phyloP scores from a whole-genome alignment of 1,140 invertebrate genomes.

The Archivesica marissinica region DNA sequence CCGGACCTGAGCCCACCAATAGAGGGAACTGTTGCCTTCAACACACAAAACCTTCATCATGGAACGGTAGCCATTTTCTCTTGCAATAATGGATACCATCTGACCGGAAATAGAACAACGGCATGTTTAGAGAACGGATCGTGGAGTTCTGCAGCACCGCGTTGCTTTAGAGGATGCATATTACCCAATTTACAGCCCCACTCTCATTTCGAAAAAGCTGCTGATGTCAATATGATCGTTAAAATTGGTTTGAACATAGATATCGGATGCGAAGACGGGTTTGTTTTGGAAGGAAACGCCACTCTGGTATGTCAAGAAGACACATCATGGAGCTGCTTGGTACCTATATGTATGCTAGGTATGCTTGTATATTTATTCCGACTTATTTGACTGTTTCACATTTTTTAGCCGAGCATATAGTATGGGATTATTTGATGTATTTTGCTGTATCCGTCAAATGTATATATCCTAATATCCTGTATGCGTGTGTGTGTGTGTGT shows the following conservation, averaged over 20 bases:
- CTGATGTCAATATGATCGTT: neutral
- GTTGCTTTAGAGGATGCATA: neutral
- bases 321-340: neutral
- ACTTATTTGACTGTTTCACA: neutral
- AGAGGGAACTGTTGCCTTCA: neutral
- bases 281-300: neutral
- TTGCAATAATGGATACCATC: neutral
- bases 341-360: conserved; percentile 3
- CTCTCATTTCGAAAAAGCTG: neutral
- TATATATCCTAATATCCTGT: neutral
- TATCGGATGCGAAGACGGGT: neutral
- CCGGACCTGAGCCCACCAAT: neutral
- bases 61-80: neutral
- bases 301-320: neutral
- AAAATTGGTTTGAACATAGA: neutral
- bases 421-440: neutral
- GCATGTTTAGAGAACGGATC: neutral
- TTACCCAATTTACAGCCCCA: neutral
- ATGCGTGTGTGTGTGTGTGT: neutral
- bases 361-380: neutral
- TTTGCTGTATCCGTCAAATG: neutral
- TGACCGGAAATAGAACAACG: conserved; percentile 13
- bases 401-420: too few species aligned
- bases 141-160: neutral
- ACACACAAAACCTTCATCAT: neutral